Evolutionary conservation across 2,888 invertebrate genomes (phyloP).

Genomic region (Rugalucina vietnamica): DNA sequence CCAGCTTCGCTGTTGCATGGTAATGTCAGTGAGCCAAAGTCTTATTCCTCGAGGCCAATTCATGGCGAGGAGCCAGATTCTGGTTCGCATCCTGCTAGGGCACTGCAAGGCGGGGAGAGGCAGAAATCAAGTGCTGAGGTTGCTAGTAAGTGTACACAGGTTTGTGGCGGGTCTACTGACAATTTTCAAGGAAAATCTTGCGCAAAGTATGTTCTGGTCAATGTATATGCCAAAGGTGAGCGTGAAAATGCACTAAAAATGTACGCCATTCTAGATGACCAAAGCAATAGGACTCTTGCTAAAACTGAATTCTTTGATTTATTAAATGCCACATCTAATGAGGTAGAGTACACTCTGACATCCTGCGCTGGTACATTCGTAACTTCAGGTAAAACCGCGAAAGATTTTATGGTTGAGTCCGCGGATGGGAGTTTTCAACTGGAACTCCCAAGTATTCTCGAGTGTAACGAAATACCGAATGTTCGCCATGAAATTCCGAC

Average conservation of each 20-base stretch:
- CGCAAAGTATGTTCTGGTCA: background rate
- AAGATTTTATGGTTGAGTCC: background rate
- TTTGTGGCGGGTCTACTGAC: background rate
- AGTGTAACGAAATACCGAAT: conserved; percentile 41
- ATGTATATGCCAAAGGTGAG: background rate
- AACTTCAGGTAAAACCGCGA: background rate
- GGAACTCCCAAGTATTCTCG: conserved; percentile 26
- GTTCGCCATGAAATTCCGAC: conserved; percentile 37
- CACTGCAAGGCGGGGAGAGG: too few species aligned
- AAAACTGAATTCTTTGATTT: background rate
- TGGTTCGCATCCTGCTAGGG: too few species aligned
- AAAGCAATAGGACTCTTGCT: background rate
- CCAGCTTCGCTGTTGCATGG: background rate
- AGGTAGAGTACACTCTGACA: background rate
- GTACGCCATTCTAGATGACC: background rate
- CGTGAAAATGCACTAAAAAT: background rate
- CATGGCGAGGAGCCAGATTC: conserved; percentile 2
- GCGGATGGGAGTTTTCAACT: conserved; percentile 20
- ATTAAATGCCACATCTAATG: background rate
- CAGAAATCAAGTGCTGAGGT: background rate
- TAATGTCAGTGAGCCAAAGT: background rate
- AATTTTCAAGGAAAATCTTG: background rate
- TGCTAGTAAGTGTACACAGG: background rate
- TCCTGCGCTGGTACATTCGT: background rate
- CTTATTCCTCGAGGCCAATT: too few species aligned